A percentile compares a stretch with the other conserved stretches of the same genome.
Conservation (phyloP, 2,888 invertebrate genomes). For the Mycalesis mineus region DNA sequence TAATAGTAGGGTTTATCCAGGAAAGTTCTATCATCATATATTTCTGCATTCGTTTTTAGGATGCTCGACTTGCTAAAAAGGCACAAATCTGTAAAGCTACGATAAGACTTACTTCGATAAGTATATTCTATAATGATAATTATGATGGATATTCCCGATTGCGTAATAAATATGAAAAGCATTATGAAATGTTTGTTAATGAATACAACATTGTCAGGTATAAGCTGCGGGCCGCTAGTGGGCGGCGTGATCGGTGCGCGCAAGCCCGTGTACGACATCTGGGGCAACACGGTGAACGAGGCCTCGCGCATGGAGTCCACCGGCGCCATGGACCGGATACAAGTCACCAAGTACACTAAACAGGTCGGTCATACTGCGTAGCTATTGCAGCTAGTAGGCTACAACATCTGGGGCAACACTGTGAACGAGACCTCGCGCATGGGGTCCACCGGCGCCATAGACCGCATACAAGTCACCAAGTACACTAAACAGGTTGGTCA, state of each 20-base stretch:
- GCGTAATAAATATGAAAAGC: too few species aligned
- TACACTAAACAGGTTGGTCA: constrained; percentile 36
- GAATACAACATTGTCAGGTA: constrained; percentile 75
- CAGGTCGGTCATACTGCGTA: constrained; percentile 27
- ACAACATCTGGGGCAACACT: constrained; percentile 98
- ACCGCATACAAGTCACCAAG: constrained; percentile 91
- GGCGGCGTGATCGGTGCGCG: constrained; percentile 97
- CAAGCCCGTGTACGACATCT: constrained; percentile 97
- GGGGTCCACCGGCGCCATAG: constrained; percentile 95
- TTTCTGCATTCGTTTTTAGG: too few species aligned
- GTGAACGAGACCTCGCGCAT: constrained; percentile 98
- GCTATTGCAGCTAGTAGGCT: constrained; percentile 44
- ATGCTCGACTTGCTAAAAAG: too few species aligned
- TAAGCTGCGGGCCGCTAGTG: constrained; percentile 94
- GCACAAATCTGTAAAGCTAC: too few species aligned
- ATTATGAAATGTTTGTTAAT: too few species aligned
- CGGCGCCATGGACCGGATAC: constrained; percentile 91
- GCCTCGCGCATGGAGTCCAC: constrained; percentile 98
- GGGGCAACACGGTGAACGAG: constrained; percentile 98
- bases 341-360: constrained; percentile 81
- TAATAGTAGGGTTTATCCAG: too few species aligned
- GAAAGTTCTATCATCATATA: too few species aligned
- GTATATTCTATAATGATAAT: too few species aligned
- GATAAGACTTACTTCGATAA: too few species aligned
- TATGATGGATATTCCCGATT: too few species aligned